Evolutionary conservation across 2,797 vertebrate genomes (phyloP), one percentile per base, ranked within the genome.

Genomic region (Xiphorhynchus erythropygius): DNA sequence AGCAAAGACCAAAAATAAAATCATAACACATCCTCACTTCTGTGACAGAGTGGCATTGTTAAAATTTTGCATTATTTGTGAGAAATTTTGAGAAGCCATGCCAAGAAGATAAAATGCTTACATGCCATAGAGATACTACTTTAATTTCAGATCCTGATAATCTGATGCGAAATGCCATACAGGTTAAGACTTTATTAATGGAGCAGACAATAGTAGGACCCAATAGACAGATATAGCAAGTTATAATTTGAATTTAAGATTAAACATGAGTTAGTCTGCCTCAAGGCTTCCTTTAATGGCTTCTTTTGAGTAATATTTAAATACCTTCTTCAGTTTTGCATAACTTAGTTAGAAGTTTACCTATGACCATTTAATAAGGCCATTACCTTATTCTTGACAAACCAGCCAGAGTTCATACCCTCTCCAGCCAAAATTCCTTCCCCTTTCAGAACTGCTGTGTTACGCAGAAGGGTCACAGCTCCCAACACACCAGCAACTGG

Each of bases 291-390:
- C 37, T 89, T 60, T 65, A 89, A 90, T 41, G 42, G 42, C 27
- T 92, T 71, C 41, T 89, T 83, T 84, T 46, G 74, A 84, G 39
- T 65, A 78, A 47, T 62, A 82, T 65, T 89, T 84, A 82, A 89
- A 82, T n/a, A 69, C 4, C 9, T 32, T 83, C 41, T 68, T 69
- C n/a, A 37, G 68, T 89, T 93, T 93, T 76, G 21, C 28, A 52
- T 46, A 78, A 57, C 4, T 62, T 33, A 50, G 6, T 81, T 81
- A 71, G 37, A 90, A 69, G 21, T 10, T 67, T 76, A 95, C 41
- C 35, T 70, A 70, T 49, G 35, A 63, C 25, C 14, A 90, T 63
- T 63, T 87, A 55, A 59, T 65, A 84, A 76, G n/a, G 33, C 49
- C 78, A 39, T 81, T 75, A 37, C 7, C 18, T 59, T 63, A 55